Base-by-base conservation (phyloP, 2,113 vertebrate genomes). In the Nothoprocta perdicaria region DNA sequence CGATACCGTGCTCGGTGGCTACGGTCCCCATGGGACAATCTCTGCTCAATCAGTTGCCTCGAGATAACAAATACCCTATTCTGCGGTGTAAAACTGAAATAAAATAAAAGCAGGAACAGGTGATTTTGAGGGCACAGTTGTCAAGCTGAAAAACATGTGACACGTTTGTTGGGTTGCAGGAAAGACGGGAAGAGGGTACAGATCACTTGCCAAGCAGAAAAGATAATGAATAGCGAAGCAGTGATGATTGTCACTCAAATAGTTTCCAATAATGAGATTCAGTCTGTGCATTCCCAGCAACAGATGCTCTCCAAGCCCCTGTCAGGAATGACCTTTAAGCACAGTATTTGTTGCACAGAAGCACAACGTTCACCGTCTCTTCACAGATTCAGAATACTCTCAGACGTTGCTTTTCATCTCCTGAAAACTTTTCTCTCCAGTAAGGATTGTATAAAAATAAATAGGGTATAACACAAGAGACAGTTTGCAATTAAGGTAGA, bases 301-400 rank as follows among this genome's bases (percentile, higher is more conserved):
- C 91, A 94, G 86, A 95, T 91, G 81, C 68, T 95, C 79, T 90
- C 91, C 71, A 80, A 95, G 55, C 41, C 84, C 38, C 78, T 82
- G 73, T 93, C 82, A 95, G 0, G 11, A 91, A 48, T 94, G 95
- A 95, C 92, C 92, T 95, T 95, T 92, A 87, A 95, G 75, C 50
- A 67, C 86, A 89, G 43, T 90, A 84, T 92, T 94, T 92, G 81
- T 85, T 89, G 86, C 68, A 63, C 85, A 87, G 52, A 94, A 50
- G 45, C 55, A 63, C 61, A 72, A 33, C 58, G 89, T 93, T 87
- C 90, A 90, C 78, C 62, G 52, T 77, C 65, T 94, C 48, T 71
- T 85, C 80, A 71, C 53, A 88, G 60, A 83, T 87, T 81, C 69
- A 74, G 41, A 75, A 79, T 46, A 53, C 57, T 45, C 29, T 60